Percentiles rank a stretch among this genome's conserved stretches.
Evolutionary conservation across 2,113 vertebrate species (phyloP).

Genomic region (Carassius auratus): DNA sequence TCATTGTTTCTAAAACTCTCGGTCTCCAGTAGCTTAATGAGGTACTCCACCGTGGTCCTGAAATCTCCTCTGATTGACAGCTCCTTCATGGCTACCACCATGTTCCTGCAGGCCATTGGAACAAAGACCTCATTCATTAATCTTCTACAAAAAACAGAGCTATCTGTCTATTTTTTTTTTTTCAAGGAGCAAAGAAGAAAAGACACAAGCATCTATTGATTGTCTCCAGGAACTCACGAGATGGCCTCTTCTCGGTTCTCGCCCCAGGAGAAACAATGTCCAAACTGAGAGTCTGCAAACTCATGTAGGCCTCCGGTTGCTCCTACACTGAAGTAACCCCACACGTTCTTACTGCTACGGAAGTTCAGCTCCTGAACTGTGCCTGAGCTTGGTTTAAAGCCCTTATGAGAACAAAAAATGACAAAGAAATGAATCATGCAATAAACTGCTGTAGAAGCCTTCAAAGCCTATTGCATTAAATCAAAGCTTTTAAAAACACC

Average conservation of each 20-base stretch:
- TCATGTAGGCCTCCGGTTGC: constrained; percentile 91
- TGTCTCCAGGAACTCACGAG: constrained; percentile 82
- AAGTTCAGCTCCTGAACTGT: constrained; percentile 98
- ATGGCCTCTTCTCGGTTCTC: constrained; percentile 90
- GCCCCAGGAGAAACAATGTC: constrained; percentile 85
- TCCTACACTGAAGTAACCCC: constrained; percentile 97
- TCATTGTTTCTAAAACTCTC: constrained; percentile 93
- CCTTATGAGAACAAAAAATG: constrained; percentile 71
- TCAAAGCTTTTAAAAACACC: not conserved
- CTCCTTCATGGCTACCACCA: constrained; percentile 98
- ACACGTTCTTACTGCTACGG: constrained; percentile 96
- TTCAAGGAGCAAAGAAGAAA: too few relatives aligned
- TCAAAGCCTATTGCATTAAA: not conserved
- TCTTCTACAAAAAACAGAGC: too few relatives aligned
- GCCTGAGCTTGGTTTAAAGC: constrained; percentile 97
- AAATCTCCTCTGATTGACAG: constrained; percentile 97
- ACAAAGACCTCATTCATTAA: not conserved
- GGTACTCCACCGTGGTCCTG: constrained; percentile 95
- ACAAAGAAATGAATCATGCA: not conserved
- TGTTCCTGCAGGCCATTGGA: constrained; percentile 79
- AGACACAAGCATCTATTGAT: too few relatives aligned
- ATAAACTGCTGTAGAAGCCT: not conserved
- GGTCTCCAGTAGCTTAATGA: constrained; percentile 92
- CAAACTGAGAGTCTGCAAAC: constrained; percentile 96
- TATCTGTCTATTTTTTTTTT: too few relatives aligned